phyloP scores from a whole-genome alignment of 1,140 invertebrate species.

The Gonioctena quinquepunctata region DNA sequence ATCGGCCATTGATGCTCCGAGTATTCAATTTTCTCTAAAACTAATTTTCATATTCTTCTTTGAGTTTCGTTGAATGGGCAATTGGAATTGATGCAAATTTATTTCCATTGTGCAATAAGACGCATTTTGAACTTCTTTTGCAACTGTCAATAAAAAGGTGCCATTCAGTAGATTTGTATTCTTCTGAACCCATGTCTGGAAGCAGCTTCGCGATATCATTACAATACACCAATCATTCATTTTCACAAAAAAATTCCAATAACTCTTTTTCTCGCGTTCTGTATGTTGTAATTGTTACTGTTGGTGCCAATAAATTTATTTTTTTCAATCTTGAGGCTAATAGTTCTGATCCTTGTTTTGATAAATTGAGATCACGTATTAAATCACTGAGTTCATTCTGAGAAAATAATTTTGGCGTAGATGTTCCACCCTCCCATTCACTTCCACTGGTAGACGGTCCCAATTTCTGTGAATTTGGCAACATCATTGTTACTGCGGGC shows the following conservation, averaged over 20 bases:
- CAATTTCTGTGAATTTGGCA: neutral
- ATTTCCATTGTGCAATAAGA: conserved; percentile 54
- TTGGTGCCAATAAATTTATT: neutral
- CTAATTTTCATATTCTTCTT: conserved; percentile 50
- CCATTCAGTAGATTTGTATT: neutral
- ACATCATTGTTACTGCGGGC: no score
- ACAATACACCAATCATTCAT: neutral
- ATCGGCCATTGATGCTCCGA: conserved; percentile 41
- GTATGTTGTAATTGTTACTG: neutral
- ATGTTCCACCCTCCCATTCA: conserved; percentile 2
- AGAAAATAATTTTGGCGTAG: conserved; percentile 11
- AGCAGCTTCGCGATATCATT: neutral
- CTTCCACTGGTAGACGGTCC: neutral
- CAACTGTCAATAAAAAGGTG: conserved; percentile 47
- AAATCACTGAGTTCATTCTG: conserved; percentile 7
- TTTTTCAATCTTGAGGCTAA: neutral
- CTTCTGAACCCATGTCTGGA: no score
- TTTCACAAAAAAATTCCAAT: neutral
- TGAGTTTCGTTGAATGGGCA: conserved; percentile 45
- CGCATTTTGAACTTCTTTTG: conserved; percentile 47
- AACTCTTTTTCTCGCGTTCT: neutral
- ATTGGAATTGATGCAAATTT: conserved; percentile 45
- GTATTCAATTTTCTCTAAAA: conserved; percentile 43
- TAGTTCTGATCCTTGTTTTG: no score
- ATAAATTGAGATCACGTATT: conserved; percentile 6